A percentile compares a stretch with the other conserved stretches of the same genome.
Conservation (phyloP, 2,113 vertebrate species). For the Callocephalon fimbriatum region DNA sequence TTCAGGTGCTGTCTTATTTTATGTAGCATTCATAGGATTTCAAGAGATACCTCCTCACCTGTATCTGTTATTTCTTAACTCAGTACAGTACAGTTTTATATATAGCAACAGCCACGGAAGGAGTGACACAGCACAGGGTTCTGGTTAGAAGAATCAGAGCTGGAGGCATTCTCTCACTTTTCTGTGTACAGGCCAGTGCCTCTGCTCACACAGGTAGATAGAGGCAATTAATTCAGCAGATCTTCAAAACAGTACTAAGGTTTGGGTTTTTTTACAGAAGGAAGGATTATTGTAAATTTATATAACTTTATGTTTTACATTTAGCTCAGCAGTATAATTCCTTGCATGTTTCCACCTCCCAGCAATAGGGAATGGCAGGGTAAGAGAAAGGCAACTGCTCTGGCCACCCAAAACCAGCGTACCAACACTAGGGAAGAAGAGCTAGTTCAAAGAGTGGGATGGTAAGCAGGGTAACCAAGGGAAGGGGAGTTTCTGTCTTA, state of each 20-base stretch:
- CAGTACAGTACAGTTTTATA: accelerated
- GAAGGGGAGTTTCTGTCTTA: not conserved
- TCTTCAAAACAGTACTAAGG: not conserved
- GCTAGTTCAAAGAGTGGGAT: not conserved
- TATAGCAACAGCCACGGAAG: accelerated
- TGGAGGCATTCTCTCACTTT: not conserved
- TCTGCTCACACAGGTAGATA: not conserved
- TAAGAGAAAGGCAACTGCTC: not conserved
- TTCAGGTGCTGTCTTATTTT: not conserved
- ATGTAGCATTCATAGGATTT: accelerated
- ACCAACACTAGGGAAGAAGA: not conserved
- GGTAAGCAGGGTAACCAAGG: not conserved
- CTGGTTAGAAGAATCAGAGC: not conserved
- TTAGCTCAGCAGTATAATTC: not conserved
- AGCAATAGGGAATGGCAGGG: not conserved
- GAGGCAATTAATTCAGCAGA: not conserved
- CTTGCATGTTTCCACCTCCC: not conserved
- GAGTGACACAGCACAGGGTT: not conserved
- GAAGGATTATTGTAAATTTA: not conserved
- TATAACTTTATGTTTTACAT: not conserved
- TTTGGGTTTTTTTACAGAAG: not conserved
- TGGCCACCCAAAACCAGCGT: not conserved
- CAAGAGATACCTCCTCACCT: not conserved
- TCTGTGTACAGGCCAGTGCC: not conserved
- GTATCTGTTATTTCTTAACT: not conserved